phyloP scores from a whole-genome alignment of 2,797 vertebrate genomes.

The Ataeniobius toweri region DNA sequence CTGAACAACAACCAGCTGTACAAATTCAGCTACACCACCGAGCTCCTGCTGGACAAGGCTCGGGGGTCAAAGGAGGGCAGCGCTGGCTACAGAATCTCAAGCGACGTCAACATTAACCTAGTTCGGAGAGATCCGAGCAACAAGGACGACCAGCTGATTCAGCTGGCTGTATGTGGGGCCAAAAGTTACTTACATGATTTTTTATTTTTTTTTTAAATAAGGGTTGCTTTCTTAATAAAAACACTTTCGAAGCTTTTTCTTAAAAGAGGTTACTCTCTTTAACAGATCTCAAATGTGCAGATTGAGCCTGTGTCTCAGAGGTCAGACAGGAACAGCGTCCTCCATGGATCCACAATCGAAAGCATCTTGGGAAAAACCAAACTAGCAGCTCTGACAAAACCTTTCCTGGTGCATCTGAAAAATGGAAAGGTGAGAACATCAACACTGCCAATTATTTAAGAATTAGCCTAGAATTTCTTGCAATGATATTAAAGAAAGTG shows the following conservation, averaged over 20 bases:
- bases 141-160: conserved; percentile 90
- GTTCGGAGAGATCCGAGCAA: conserved; percentile 91
- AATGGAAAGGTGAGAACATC: conserved; percentile 88
- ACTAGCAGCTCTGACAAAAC: conserved; percentile 84
- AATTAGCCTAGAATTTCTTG: neutral
- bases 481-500: neutral
- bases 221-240: neutral
- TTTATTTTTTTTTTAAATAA: neutral
- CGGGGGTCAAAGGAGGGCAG: conserved; percentile 80
- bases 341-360: conserved; percentile 81
- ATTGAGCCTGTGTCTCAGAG: conserved; percentile 81
- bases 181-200: neutral
- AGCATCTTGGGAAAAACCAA: conserved; percentile 82
- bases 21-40: conserved; percentile 88
- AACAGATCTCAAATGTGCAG: conserved; percentile 87
- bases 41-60: conserved; percentile 84
- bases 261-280: conserved; percentile 6
- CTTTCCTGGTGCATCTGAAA: conserved; percentile 86
- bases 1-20: conserved; percentile 92
- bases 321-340: conserved; percentile 84
- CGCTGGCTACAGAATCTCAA: conserved; percentile 86
- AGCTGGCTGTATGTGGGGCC: conserved; percentile 79
- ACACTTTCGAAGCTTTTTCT: neutral
- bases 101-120: conserved; percentile 84
- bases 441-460: neutral